Percentiles rank a stretch among this genome's conserved stretches.
These are phyloP conservation scores for Cheilosia grossa DNA, from an alignment of 2,888 invertebrate species.

Conservation along the genomic window DNA sequence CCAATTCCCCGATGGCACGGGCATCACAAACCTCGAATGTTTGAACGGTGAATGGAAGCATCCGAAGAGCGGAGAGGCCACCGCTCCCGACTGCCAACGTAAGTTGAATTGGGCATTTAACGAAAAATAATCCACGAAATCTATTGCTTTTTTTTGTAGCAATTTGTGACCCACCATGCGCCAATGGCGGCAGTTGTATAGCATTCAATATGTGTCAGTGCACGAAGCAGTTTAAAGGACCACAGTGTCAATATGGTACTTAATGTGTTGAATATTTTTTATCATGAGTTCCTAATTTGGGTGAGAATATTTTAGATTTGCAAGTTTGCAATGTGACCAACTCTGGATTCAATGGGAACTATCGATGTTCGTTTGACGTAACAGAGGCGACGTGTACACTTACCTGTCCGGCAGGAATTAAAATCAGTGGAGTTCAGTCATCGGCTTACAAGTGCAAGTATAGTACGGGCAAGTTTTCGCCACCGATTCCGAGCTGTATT, in stretches of 20 bases:
- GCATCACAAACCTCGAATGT: slow-evolving; percentile 88
- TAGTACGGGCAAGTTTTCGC: slow-evolving; percentile 86
- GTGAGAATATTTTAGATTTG: slow-evolving; percentile 84
- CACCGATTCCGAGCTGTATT: slow-evolving; percentile 90
- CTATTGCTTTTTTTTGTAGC: slow-evolving; percentile 79
- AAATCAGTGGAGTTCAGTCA: slow-evolving; percentile 86
- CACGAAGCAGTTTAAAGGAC: slow-evolving; percentile 85
- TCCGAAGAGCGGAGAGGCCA: slow-evolving; percentile 85
- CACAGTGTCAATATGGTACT: slow-evolving; percentile 81
- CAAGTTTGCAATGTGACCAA: slow-evolving; percentile 84
- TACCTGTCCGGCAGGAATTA: slow-evolving; percentile 87
- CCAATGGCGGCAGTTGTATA: slow-evolving; percentile 92
- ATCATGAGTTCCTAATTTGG: neutral
- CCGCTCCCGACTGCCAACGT: slow-evolving; percentile 89
- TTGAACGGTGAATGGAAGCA: slow-evolving; percentile 89
- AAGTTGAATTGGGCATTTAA: slow-evolving; percentile 79
- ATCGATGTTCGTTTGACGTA: slow-evolving; percentile 87
- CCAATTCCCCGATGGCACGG: slow-evolving; percentile 89
- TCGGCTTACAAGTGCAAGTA: slow-evolving; percentile 88
- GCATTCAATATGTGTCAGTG: slow-evolving; percentile 91
- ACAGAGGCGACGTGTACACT: slow-evolving; percentile 87
- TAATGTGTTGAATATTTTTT: slow-evolving; percentile 23
- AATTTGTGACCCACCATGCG: slow-evolving; percentile 88
- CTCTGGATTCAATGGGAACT: slow-evolving; percentile 90
- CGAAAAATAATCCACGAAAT: neutral